Conservation (phyloP, 2,888 invertebrate species). For the Abrostola triplasia region DNA sequence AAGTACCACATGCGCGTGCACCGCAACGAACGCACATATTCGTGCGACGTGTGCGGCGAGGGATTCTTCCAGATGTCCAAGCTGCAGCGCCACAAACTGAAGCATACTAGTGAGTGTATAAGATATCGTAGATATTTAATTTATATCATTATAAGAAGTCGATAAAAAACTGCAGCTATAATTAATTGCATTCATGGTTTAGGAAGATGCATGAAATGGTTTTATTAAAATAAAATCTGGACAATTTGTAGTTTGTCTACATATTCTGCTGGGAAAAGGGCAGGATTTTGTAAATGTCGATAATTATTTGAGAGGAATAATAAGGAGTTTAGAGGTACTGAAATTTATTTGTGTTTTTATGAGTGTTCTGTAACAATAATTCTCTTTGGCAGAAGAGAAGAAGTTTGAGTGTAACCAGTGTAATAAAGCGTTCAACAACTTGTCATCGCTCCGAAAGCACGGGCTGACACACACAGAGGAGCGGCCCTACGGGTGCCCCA, state of each 20-base stretch:
- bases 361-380: too few relatives aligned
- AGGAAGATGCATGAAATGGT: too few relatives aligned
- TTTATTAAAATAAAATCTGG: too few relatives aligned
- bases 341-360: too few relatives aligned
- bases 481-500: constrained; percentile 89
- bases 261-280: too few relatives aligned
- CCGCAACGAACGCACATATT: constrained; percentile 88
- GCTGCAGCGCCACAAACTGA: constrained; percentile 91
- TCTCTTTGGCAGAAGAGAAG: constrained; percentile 75
- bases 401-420: constrained; percentile 89
- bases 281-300: too few relatives aligned
- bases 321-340: too few relatives aligned
- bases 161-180: too few relatives aligned
- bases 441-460: constrained; percentile 89
- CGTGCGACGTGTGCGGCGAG: constrained; percentile 90
- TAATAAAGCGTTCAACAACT: constrained; percentile 89
- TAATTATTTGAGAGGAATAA: too few relatives aligned
- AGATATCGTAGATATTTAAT: constrained; percentile 6
- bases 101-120: constrained; percentile 88
- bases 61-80: constrained; percentile 91
- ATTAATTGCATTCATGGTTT: too few relatives aligned
- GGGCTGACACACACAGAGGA: constrained; percentile 89
- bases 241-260: too few relatives aligned
- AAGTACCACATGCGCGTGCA: constrained; percentile 92
- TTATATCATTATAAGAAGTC: too few relatives aligned